Conservation (phyloP, 2,888 invertebrate species). For the Carcina quercana region DNA sequence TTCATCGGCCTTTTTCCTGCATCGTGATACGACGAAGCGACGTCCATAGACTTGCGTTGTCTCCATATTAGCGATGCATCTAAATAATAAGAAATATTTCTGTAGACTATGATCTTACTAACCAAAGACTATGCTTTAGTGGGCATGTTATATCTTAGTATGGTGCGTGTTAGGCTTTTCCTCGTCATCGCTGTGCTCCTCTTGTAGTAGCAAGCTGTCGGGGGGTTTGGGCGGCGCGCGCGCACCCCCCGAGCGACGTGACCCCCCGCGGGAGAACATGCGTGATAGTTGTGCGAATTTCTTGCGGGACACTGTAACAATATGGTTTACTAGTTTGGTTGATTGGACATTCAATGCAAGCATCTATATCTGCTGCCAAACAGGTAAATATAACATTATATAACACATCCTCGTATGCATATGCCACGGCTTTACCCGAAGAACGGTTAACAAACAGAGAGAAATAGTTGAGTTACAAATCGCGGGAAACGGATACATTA, state of each 20-base stretch:
- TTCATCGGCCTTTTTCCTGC: background rate
- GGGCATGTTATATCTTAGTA: conserved; percentile 31
- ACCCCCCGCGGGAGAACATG: conserved; percentile 81
- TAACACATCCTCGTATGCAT: too few relatives aligned
- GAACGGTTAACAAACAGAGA: too few relatives aligned
- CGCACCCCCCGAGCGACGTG: conserved; percentile 53
- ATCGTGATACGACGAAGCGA: background rate
- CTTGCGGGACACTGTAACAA: conserved; percentile 79
- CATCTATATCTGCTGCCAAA: too few relatives aligned
- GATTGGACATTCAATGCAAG: too few relatives aligned
- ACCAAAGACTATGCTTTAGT: too few relatives aligned
- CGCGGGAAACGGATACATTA: too few relatives aligned
- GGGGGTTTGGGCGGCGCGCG: conserved; percentile 62
- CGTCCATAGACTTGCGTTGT: background rate
- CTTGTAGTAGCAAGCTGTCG: conserved; percentile 74
- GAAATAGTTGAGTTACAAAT: too few relatives aligned
- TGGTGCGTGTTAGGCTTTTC: conserved; percentile 49
- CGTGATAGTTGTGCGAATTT: conserved; percentile 87
- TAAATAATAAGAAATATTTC: too few relatives aligned
- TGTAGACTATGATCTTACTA: too few relatives aligned
- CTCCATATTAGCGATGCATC: too few relatives aligned
- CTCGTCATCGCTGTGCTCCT: conserved; percentile 78
- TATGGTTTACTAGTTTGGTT: background rate
- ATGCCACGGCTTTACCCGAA: too few relatives aligned
- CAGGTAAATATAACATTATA: too few relatives aligned